Conservation (phyloP, 2,113 vertebrate genomes). For the Mus musculus region DNA sequence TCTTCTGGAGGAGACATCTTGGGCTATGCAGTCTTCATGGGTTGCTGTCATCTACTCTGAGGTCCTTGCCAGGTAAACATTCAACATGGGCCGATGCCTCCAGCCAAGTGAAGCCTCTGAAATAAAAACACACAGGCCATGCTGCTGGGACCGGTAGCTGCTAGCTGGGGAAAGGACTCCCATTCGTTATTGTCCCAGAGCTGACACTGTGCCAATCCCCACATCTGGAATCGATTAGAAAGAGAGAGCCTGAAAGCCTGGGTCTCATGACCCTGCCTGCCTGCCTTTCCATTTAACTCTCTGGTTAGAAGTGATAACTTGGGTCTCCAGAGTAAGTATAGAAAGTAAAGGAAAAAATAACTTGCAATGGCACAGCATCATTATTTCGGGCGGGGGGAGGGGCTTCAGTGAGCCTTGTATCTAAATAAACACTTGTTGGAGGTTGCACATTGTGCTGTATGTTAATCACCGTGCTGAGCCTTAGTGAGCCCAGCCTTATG, state of each 20-base stretch:
- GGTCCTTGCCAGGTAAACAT: background rate
- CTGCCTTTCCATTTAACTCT: slow-evolving; percentile 70
- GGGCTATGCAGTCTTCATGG: background rate
- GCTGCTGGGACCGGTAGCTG: slow-evolving; percentile 82
- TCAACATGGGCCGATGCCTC: slow-evolving; percentile 30
- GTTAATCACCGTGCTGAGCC: slow-evolving; percentile 60
- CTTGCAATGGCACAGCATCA: background rate
- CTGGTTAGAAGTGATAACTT: slow-evolving; percentile 60
- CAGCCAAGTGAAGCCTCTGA: slow-evolving; percentile 52
- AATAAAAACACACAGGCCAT: slow-evolving; percentile 57
- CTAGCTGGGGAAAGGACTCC: slow-evolving; percentile 79
- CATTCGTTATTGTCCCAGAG: slow-evolving; percentile 79
- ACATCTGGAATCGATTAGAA: slow-evolving; percentile 89
- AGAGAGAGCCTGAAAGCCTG: slow-evolving; percentile 71
- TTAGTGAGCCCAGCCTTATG: slow-evolving; percentile 55
- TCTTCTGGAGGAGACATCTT: background rate
- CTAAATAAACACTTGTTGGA: slow-evolving; percentile 62
- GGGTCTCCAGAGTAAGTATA: slow-evolving; percentile 45
- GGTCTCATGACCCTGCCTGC: slow-evolving; percentile 74
- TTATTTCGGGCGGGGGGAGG: background rate
- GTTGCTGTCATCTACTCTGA: background rate
- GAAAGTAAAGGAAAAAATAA: slow-evolving; percentile 59
- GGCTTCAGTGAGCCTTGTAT: background rate
- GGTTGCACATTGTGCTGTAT: background rate
- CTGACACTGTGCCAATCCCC: slow-evolving; percentile 76